A percentile compares a stretch with the other conserved stretches of the same genome.
Conservation (phyloP, 2,113 vertebrate species). For the Aplodontia rufa region DNA sequence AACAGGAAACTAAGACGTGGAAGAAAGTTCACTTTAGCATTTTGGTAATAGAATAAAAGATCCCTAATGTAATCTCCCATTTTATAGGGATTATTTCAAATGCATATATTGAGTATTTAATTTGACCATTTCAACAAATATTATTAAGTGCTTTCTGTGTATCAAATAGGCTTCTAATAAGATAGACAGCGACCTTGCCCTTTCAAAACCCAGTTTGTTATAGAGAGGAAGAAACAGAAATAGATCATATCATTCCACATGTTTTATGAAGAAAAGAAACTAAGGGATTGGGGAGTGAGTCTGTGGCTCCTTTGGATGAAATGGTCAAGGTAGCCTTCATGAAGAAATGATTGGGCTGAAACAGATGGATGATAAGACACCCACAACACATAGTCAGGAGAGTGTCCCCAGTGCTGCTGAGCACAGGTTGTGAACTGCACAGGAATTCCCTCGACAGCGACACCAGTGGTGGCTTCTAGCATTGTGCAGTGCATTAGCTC, state of each 20-base stretch:
- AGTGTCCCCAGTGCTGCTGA: neutral
- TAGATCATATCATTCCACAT: conserved; percentile 17
- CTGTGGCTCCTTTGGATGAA: neutral
- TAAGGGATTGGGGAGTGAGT: neutral
- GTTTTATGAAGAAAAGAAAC: neutral
- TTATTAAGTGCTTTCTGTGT: neutral
- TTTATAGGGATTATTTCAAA: conserved; percentile 42
- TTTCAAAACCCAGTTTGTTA: neutral
- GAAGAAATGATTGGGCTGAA: neutral
- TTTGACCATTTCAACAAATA: neutral
- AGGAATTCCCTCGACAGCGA: neutral
- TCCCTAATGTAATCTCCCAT: neutral
- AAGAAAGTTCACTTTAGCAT: conserved; percentile 5
- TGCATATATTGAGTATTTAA: neutral
- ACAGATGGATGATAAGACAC: neutral
- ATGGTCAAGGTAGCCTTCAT: neutral
- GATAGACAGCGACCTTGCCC: neutral
- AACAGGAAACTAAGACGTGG: too few species aligned
- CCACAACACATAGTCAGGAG: neutral
- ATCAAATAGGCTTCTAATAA: neutral
- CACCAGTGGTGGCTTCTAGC: neutral
- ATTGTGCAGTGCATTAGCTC: too few species aligned
- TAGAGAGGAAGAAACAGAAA: neutral
- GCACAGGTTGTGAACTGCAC: neutral
- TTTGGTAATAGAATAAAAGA: conserved; percentile 1